Evolutionary conservation across 1,140 invertebrate species (phyloP), one percentile per base, ranked within the genome.

Genomic region (Zaprionus gabonicus): DNA sequence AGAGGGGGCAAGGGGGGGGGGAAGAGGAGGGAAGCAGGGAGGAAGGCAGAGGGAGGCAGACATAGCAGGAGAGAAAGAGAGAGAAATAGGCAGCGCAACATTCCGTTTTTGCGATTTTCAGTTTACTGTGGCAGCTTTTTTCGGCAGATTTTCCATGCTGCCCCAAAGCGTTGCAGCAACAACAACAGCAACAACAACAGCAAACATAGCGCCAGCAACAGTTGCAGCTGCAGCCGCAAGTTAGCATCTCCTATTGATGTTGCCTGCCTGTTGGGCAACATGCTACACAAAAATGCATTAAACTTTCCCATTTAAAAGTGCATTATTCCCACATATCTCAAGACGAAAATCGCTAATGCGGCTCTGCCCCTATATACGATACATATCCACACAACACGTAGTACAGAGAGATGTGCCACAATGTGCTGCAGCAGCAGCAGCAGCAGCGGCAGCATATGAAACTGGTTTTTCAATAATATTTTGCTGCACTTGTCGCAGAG

Each of bases 391-490:
- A 15, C 38, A n/a, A 1, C 38, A 46, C n/a, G 41, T 44, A 15
- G 38, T 41, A 46, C 27, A 65, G 12, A 66, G 34, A 68, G 65
- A 74, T 71, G 59, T 62, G 62, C 27, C 20, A 46, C 56, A 55
- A 41, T 49, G 9, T 51, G 31, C 31, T 34, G 31, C 31, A 34
- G 46, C 44, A 60, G n/a, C 51, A 80, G 31, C 31, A 34, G 46
- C 44, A 60, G 31, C 31, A 34, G 46, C 44, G 55, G 31, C 31
- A 60, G n/a, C 51, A 80, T 38, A 64, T 75, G 55, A 81, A 88
- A 88, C 84, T 71, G 76, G 85, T 90, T 88, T 46, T 88, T 71
- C 65, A 78, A 84, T 80, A 64, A 84, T 70, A 77, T 72, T 70
- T 71, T 56, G 59, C 27, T 44, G 69, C 64, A 73, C 75, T 67